phyloP scores from a whole-genome alignment of 2,797 vertebrate genomes.

The Esox lucius region DNA sequence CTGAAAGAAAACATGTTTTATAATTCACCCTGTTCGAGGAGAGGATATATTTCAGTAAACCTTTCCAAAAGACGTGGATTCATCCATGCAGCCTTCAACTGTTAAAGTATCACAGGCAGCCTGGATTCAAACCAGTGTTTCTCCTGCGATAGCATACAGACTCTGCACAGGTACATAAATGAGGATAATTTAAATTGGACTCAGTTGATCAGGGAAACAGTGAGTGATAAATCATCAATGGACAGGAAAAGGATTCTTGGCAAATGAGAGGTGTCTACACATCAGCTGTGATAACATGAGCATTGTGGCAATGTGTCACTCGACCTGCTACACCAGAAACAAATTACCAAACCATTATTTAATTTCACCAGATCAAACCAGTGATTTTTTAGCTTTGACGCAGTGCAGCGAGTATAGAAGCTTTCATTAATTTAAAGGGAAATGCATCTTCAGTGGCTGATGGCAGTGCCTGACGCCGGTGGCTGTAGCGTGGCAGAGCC shows the following conservation, averaged over 20 bases:
- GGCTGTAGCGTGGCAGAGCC: too few species aligned
- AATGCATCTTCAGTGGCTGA: too few species aligned
- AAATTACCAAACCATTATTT: too few species aligned
- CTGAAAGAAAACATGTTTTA: constrained; percentile 1
- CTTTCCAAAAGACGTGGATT: background rate
- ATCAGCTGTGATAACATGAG: too few species aligned
- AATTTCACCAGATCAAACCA: too few species aligned
- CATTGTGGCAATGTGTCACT: too few species aligned
- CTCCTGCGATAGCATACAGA: background rate
- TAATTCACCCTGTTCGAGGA: background rate
- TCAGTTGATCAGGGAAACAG: background rate
- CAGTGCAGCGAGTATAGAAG: too few species aligned
- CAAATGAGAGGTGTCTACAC: background rate
- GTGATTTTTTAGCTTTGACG: too few species aligned
- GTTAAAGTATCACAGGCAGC: background rate
- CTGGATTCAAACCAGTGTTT: background rate
- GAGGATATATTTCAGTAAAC: background rate
- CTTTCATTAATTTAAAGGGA: too few species aligned
- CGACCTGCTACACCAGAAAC: too few species aligned
- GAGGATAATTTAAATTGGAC: background rate
- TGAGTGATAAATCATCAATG: background rate
- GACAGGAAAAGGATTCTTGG: background rate
- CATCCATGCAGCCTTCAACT: background rate
- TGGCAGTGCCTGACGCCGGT: too few species aligned
- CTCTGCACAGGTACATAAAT: background rate